These are phyloP conservation scores for Threskiornis aethiopicus DNA, from an alignment of 2,797 vertebrate genomes.

Conservation along the genomic window DNA sequence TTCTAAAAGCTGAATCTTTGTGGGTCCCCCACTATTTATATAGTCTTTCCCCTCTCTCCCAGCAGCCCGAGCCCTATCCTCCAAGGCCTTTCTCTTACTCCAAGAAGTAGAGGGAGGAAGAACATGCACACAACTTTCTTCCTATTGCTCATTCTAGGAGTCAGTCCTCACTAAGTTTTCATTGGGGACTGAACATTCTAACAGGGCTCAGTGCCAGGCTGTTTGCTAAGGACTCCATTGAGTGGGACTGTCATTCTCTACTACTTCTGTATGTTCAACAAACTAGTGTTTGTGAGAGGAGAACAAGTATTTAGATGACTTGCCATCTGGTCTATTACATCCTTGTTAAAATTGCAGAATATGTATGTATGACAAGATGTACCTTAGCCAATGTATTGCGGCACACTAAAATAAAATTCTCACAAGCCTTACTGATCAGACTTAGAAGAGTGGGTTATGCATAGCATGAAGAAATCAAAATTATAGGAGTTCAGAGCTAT, in stretches of 20 bases:
- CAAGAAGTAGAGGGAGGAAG: not conserved
- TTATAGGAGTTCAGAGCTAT: not conserved
- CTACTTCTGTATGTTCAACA: not conserved
- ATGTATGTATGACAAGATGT: not conserved
- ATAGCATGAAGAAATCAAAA: not conserved
- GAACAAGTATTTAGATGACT: not conserved
- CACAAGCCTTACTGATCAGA: not conserved
- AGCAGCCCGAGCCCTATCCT: not conserved
- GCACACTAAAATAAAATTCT: not conserved
- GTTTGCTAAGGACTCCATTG: not conserved
- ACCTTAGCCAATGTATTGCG: not conserved
- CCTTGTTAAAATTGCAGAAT: not conserved
- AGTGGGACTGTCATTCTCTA: not conserved
- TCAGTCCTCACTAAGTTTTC: not conserved
- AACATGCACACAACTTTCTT: not conserved
- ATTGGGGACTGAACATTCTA: not conserved
- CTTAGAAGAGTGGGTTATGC: not conserved
- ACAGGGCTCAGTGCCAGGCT: not conserved
- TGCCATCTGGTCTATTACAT: not conserved
- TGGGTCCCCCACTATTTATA: not conserved
- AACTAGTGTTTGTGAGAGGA: not conserved
- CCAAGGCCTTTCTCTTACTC: not conserved
- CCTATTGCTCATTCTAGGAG: not conserved
- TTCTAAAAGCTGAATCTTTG: not conserved
- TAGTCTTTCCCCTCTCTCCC: not conserved